Percentiles rank a stretch among this genome's conserved stretches.
Conservation (phyloP, 1,140 invertebrate species). For the Radopholus similis region DNA sequence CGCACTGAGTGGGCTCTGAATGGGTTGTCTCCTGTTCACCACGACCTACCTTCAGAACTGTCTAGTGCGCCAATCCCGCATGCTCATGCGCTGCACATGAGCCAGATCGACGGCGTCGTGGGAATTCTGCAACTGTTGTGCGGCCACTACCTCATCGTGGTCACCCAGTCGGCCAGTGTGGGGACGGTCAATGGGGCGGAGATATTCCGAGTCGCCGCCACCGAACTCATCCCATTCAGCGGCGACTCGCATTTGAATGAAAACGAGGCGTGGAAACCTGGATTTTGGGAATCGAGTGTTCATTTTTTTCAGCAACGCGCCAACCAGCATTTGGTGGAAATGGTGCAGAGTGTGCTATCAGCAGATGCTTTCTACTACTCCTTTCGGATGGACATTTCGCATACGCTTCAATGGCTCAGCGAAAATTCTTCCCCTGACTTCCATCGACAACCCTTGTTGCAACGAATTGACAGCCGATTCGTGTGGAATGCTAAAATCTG, state of each 20-base stretch:
- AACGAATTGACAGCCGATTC: conserved; percentile 11
- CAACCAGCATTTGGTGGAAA: conserved; percentile 75
- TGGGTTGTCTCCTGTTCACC: neutral
- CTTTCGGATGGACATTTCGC: conserved; percentile 85
- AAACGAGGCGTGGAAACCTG: conserved; percentile 67
- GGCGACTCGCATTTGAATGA: conserved; percentile 76
- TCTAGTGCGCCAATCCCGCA: conserved; percentile 43
- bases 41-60: neutral
- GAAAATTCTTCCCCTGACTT: conserved; percentile 83
- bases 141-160: conserved; percentile 71
- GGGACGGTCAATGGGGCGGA: conserved; percentile 79
- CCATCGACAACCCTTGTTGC: conserved; percentile 66
- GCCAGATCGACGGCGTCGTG: conserved; percentile 77
- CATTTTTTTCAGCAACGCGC: conserved; percentile 7
- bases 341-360: conserved; percentile 74
- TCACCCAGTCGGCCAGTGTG: conserved; percentile 77
- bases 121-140: conserved; percentile 79
- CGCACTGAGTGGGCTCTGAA: neutral
- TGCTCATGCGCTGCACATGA: conserved; percentile 34
- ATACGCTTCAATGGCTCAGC: conserved; percentile 65
- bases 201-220: conserved; percentile 77
- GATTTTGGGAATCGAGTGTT: neutral
- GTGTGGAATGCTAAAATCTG: conserved; percentile 13
- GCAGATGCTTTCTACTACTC: conserved; percentile 85
- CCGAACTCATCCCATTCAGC: conserved; percentile 81